Evolutionary conservation across 2,797 vertebrate genomes (phyloP), one percentile per base, ranked within the genome.

Genomic region (Rousettus madagascariensis): DNA sequence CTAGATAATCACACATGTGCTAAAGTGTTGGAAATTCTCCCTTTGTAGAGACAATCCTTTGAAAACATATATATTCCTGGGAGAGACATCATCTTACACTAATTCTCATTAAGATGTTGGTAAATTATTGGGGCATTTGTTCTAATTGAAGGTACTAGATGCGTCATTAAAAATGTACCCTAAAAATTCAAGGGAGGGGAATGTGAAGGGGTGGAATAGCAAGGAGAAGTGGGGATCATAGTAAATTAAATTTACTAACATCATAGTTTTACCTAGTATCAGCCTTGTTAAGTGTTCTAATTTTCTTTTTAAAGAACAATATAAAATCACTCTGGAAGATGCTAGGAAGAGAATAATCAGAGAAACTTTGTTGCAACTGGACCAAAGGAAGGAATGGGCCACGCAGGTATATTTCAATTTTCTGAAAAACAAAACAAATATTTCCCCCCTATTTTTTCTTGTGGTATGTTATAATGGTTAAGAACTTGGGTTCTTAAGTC

Each of bases 301-400:
- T 96, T 95, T 94, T 93, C 22, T 66, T 93, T 96, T 96, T 53
- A 97, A 97, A 99, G 99, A 98, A 87, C 94, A 98, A 82, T 99
- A 99, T 51, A 98, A 96, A 90, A 93, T 95, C 89, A 97, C 97
- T 96, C 96, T 98, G 92, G 96, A 98, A 93, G 97, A 90, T 69
- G 20, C 97, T 22, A 98, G 96, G 95, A 98, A 98, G 91, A 98
- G 97, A 97, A 98, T 98, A 78, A 97, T 97, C 92, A 97, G 80
- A 91, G 95, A 97, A 59, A 96, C 98, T 86, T 97, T 98, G 71
- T 75, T 79, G 61, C 95, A 98, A 75, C 77, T 98, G 68, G 95
- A 98, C 59, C 94, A 98, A 83, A 98, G 94, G 82, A 98, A 98
- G 89, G 98, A 98, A 66, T 96, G 98, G 90, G 98, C 98, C 11